Evolutionary conservation across 2,888 invertebrate genomes (phyloP), one percentile per base, ranked within the genome.

Genomic region (Patella ulyssiponensis): DNA sequence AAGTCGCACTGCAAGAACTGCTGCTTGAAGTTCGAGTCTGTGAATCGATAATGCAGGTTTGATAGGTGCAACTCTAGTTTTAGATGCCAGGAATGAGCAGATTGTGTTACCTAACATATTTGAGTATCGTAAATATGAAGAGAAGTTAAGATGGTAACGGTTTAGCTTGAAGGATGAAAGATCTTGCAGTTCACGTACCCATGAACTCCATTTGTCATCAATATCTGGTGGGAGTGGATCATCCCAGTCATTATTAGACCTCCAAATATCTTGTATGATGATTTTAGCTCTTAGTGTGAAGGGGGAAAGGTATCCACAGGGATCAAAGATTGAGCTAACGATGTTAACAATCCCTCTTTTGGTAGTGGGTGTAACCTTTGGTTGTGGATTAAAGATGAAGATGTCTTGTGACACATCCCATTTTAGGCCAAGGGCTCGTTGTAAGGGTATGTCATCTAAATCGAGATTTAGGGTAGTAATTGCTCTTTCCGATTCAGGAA

Each of bases 291-390:
- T 23, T 44, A 74, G 4, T 15, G 58, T 74, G 74, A 56, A 74
- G 3, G 70, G 77, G 12, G 77, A n/a, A 11, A 69, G n/a, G 52
- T 44, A 69, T 17, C 75, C 75, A 69, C 44, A 53, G 7, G 75
- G 64, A 51, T 75, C 75, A 53, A 69, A 75, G 53, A 69, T 75
- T 52, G 75, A 69, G 69, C 69, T 33, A 7, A 69, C 75, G 52
- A 52, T 51, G 27, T 53, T 69, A 20, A 69, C 69, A 51, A 75
- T 51, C 0, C 75, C 69, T 69, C 75, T 44, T 14, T 69, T 75
- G 11, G 75, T 69, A 23, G n/a, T 44, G 15, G 51, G 17, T 58
- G 14, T 12, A n/a, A 33, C 52, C 9, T 58, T 54, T 27, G 23
- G 23, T n/a, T 74, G 54, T 53, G 73, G 73, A 52, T 58, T 33